Base-by-base conservation (phyloP, 2,113 vertebrate species). In the Limanda limanda region DNA sequence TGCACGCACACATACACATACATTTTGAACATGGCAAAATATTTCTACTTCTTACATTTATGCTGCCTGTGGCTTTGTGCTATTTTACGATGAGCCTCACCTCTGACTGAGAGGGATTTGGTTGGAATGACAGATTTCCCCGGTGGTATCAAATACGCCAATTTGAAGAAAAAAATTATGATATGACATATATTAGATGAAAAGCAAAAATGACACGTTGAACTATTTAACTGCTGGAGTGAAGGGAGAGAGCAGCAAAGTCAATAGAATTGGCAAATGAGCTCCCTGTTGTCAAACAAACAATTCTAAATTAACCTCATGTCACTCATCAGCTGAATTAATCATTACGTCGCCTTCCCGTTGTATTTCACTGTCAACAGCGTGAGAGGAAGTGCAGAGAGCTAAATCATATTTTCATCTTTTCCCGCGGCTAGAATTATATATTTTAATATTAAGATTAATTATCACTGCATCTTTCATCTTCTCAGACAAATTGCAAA, bases 11-110 rank as follows among this genome's bases (percentile, higher is more conserved):
- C 59, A 66, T 21, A 57, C 31, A 7, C 47, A 68, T 27, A 59
- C 23, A 68, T 48, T 70, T 82, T 86, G 42, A 85, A 68, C 37
- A 56, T 45, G 3, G 42, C 5, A 47, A 73, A 70, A 65, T 65
- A 73, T 62, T 82, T 60, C 7, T n/a, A 20, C 51, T 77, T 65
- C 18, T 24, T 56, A 12, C 54, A 24, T 20, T 23, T 1, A 3
- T 18, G 21, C 51, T 71, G 57, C 47, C 56, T 25, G 35, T 71
- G 42, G 25, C 52, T 63, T 78, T 64, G 51, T 72, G 5, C 15
- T 20, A 1, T 42, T n/a, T 14, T 62, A 20, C 10, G 4, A 40
- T 31, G 35, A 40, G 37, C n/a, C n/a, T 76, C 25, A 68, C 45
- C 27, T 67, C 51, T 58, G 20, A 70, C 63, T 7, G 54, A 62